phyloP scores from a whole-genome alignment of 1,140 invertebrate genomes.

The Mylabris phalerata region DNA sequence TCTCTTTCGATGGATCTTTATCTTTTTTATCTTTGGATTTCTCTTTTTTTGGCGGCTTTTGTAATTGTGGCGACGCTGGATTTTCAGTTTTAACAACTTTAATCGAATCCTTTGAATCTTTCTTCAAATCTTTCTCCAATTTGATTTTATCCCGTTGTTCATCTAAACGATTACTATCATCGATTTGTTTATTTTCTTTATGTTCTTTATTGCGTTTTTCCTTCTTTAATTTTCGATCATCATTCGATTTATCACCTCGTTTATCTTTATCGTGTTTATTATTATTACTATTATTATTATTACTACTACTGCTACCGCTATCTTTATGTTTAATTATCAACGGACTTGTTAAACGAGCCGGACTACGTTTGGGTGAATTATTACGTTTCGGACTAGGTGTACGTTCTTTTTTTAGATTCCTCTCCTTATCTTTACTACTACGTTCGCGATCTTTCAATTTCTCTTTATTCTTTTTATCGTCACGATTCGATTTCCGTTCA shows the following conservation, averaged over 20 bases:
- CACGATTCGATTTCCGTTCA: conserved; percentile 54
- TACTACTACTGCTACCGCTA: conserved; percentile 26
- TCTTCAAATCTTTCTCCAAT: conserved; percentile 18
- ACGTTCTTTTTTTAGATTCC: conserved; percentile 25
- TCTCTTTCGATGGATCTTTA: conserved; percentile 21
- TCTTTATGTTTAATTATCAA: conserved; percentile 41
- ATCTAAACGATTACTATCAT: conserved; percentile 16
- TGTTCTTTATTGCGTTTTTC: conserved; percentile 37
- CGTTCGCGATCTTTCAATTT: conserved; percentile 59
- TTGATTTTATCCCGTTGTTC: conserved; percentile 17
- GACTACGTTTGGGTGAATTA: conserved; percentile 41
- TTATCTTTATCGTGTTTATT: conserved; percentile 42
- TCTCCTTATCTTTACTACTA: conserved; percentile 44
- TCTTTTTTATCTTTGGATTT: conserved; percentile 30
- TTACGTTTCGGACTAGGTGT: conserved; percentile 36
- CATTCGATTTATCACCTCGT: conserved; percentile 21
- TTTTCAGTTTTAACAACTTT: conserved; percentile 9
- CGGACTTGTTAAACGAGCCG: conserved; percentile 56
- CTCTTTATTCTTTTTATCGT: conserved; percentile 53
- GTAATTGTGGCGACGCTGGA: not conserved
- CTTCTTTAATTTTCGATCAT: conserved; percentile 42
- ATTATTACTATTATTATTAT: no score
- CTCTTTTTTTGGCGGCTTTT: not conserved
- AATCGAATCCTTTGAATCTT: conserved; percentile 12
- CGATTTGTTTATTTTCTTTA: conserved; percentile 34